phyloP scores from a whole-genome alignment of 2,888 invertebrate species.

The Augiades crinisus region DNA sequence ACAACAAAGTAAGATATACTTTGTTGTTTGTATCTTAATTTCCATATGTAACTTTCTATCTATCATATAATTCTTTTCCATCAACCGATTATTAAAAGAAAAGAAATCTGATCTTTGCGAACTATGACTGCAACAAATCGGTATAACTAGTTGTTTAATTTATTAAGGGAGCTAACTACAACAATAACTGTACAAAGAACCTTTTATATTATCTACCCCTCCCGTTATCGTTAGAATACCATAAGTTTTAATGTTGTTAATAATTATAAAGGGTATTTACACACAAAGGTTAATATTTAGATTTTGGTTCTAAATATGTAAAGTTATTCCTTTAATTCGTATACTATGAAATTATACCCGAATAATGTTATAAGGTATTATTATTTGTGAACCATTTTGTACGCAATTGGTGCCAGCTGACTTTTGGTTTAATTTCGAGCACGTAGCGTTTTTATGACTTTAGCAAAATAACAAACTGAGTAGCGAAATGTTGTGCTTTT shows the following conservation, averaged over 20 bases:
- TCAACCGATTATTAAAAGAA: neutral
- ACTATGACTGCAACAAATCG: too few relatives aligned
- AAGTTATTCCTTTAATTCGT: neutral
- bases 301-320: neutral
- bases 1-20: too few relatives aligned
- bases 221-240: too few relatives aligned
- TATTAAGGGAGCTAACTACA: neutral
- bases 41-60: too few relatives aligned
- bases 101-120: neutral
- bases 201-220: neutral
- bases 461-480: neutral
- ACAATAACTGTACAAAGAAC: neutral
- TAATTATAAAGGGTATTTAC: neutral
- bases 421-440: neutral
- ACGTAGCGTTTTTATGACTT: constrained; percentile 1
- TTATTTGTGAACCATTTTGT: constrained; percentile 10
- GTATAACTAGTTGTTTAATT: constrained; percentile 2
- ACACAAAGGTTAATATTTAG: neutral
- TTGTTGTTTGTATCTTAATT: too few relatives aligned
- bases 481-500: neutral
- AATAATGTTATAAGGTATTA: constrained; percentile 22
- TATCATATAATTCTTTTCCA: neutral
- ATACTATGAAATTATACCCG: neutral
- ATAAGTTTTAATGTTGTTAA: neutral
- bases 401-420: neutral